Base-by-base conservation (phyloP, 2,888 invertebrate species). In the Podotricha telesiphe region DNA sequence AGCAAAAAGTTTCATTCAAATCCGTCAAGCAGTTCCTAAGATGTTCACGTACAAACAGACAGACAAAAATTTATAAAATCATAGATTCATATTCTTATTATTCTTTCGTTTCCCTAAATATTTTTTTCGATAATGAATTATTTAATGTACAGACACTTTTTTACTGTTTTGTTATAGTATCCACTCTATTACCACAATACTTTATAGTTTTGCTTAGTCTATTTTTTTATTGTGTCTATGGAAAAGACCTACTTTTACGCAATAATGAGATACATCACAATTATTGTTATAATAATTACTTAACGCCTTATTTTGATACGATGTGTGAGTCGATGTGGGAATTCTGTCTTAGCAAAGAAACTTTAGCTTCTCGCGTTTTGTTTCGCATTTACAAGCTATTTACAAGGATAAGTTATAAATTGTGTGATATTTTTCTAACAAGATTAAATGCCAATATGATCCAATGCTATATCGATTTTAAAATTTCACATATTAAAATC, bases 251-350 rank as follows among this genome's bases (percentile, higher is more conserved):
- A 61, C 74, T 77, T 75, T 85, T 86, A 86, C 81, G 83, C 79
- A 84, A 86, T 82, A 80, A 79, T 79, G 77, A 77, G 81, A 87
- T 83, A 79, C 80, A 78, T 79, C 73, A 77, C 73, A 77, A 73
- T 74, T 80, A 80, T 82, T 82, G 78, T 81, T 86, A 85, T 87
- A 86, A 80, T 83, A 85, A 86, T 86, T 81, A 82, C 75, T 80
- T 84, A 78, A 86, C 87, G 88, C 87, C 87, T 78, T 82, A 81
- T 88, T 85, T 86, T 87, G 82, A 85, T 86, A 86, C 84, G 82
- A 84, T 83, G 51, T 80, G 82, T 82, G 83, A 77, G 76, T 75
- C 78, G 78, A 73, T 84, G 88, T 90, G 88, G 86, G 88, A 87
- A 87, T 83, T 83, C 78, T 76, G 80, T 83, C 55, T 66, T 65